Base-by-base conservation (phyloP, 2,797 vertebrate species). In the Anas flavirostris region DNA sequence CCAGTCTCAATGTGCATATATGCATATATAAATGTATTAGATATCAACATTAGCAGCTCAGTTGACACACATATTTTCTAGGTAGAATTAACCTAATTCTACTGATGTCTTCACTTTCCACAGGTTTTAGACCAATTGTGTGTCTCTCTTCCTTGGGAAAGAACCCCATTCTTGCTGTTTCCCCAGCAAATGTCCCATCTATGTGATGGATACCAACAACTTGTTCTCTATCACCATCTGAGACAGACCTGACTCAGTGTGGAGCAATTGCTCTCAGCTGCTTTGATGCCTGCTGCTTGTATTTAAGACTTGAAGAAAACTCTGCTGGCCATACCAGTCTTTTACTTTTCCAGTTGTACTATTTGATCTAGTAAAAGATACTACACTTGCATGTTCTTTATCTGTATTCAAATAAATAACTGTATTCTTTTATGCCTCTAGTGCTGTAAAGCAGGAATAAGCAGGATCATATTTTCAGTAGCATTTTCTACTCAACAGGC, bases 261-360 rank as follows among this genome's bases (percentile, higher is more conserved):
- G 60, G 19, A 74, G 12, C 23, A 74, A 22, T 21, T 43, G 48
- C 48, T 70, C 26, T 53, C 48, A 68, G 37, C 21, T 79, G 43
- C 28, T 75, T 63, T 46, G 25, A 22, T 69, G 79, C 69, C 80
- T 79, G 37, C 12, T 62, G 6, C 8, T 69, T 44, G 50, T 52
- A 6, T 52, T 88, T 80, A 53, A 60, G 46, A 60, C 41, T 52
- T n/a, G 15, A 64, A 21, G n/a, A 84, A 53, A 69, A 75, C 31
- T 35, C 29, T 68, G 43, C 22, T 2, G 1, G 21, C 29, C 1
- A 0, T 52, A 21, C 37, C 2, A 19, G n/a, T 52, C 56, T 79
- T 68, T 28, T 16, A 16, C 17, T 69, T 84, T 80, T 68, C 62
- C 50, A 80, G 11, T 28, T 75, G 58, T 23, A 26, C 8, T 63